phyloP scores from a whole-genome alignment of 2,113 vertebrate species.

The Ammodytes marinus region DNA sequence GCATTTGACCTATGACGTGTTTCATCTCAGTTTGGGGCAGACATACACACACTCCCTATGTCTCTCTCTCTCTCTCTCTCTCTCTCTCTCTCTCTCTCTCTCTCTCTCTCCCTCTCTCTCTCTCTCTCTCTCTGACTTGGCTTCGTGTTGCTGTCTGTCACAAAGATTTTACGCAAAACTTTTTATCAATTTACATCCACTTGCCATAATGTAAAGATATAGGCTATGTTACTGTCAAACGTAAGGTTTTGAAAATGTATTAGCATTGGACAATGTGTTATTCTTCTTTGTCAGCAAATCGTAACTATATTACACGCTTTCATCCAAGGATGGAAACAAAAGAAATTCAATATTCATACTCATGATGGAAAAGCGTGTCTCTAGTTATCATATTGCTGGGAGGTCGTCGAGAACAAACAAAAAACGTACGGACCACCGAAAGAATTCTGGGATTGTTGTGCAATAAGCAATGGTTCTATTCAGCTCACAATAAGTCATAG shows the following conservation, averaged over 20 bases:
- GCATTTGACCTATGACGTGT: slow-evolving; percentile 68
- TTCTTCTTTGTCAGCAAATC: slow-evolving; percentile 4
- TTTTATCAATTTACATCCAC: not conserved
- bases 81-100: slow-evolving; percentile 18
- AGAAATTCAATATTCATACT: slow-evolving; percentile 16
- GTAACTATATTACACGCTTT: slow-evolving; percentile 23
- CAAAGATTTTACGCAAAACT: not conserved
- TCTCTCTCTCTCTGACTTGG: not conserved
- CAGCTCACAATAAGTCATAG: not conserved
- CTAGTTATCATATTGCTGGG: slow-evolving; percentile 3
- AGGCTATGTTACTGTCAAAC: not conserved
- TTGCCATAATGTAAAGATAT: no score
- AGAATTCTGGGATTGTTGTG: slow-evolving; percentile 11
- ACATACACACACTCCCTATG: slow-evolving; percentile 28
- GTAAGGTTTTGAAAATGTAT: not conserved
- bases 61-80: slow-evolving; percentile 18
- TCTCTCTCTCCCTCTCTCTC: slow-evolving; percentile 5
- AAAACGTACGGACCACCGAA: slow-evolving; percentile 23
- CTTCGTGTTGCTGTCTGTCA: not conserved
- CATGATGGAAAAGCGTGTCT: not conserved
- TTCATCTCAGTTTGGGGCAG: slow-evolving; percentile 66
- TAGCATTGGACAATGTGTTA: slow-evolving; percentile 1
- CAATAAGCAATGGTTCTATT: slow-evolving; percentile 7
- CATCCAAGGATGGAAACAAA: slow-evolving; percentile 27
- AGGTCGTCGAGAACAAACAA: not conserved